Evolutionary conservation across 2,113 vertebrate species (phyloP).

Genomic region (Anguilla japonica): DNA sequence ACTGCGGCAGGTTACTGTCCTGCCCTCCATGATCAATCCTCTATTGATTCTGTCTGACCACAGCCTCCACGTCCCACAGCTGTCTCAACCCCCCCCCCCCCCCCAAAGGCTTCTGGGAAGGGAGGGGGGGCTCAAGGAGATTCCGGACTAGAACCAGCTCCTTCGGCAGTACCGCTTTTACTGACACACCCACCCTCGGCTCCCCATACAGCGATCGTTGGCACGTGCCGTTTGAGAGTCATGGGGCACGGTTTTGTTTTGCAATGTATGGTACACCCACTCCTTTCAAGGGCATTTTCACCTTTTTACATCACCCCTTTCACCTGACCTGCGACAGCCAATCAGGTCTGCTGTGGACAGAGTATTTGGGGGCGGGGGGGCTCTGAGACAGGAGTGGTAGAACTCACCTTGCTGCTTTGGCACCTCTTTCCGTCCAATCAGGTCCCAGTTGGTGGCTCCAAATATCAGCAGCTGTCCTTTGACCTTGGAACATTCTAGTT

Average conservation of each 20-base stretch:
- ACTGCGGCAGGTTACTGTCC: constrained; percentile 8
- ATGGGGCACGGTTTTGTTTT: neutral
- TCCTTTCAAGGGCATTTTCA: neutral
- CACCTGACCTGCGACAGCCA: neutral
- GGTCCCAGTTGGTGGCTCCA: constrained; percentile 96
- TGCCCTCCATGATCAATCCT: constrained; percentile 27
- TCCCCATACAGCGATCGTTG: too few species aligned
- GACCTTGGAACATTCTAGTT: constrained; percentile 86
- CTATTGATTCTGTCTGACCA: constrained; percentile 34
- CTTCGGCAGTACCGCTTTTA: neutral
- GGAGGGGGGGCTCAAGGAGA: neutral
- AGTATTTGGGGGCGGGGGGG: neutral
- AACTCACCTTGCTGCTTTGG: constrained; percentile 90
- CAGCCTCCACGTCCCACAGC: constrained; percentile 32
- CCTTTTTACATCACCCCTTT: neutral
- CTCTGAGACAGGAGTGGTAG: neutral
- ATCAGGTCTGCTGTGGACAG: neutral
- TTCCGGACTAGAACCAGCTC: neutral
- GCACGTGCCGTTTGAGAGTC: too few species aligned
- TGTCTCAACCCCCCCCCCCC: constrained; percentile 21
- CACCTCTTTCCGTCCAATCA: constrained; percentile 96
- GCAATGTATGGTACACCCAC: neutral
- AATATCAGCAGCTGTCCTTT: constrained; percentile 92
- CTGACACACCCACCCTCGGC: neutral
- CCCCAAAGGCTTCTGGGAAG: neutral